Evolutionary conservation across 2,797 vertebrate genomes (phyloP).

Genomic region (Protosalanx chinensis): DNA sequence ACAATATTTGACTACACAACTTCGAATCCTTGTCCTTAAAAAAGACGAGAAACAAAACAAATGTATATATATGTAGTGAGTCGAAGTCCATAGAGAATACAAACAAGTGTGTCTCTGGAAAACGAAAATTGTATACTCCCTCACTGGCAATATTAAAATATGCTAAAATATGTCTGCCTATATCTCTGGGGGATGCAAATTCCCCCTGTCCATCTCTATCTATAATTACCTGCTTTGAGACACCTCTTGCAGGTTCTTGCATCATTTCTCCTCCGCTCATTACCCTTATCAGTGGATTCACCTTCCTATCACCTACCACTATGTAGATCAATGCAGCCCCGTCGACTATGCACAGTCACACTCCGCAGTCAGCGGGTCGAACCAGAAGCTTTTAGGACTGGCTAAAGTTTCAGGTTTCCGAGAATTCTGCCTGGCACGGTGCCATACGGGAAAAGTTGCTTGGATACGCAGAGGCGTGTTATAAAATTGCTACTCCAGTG

Average conservation of each 20-base stretch:
- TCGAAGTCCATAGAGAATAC: background rate
- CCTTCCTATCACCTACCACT: slow-evolving; percentile 8
- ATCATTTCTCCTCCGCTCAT: slow-evolving; percentile 4
- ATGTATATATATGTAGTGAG: background rate
- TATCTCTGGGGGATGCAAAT: slow-evolving; percentile 4
- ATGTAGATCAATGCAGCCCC: background rate
- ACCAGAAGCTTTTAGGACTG: background rate
- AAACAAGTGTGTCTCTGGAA: background rate
- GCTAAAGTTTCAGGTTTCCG: background rate
- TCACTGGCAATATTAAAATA: slow-evolving; percentile 11
- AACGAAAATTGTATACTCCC: background rate
- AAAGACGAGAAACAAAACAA: too few species aligned
- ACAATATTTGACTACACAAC: background rate
- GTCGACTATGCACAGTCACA: background rate
- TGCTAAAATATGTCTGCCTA: background rate
- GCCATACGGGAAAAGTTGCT: background rate
- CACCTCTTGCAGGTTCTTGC: slow-evolving; percentile 12
- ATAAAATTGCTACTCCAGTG: background rate
- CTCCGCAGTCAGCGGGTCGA: background rate
- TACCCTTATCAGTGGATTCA: background rate
- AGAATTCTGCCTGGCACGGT: background rate
- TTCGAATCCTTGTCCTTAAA: background rate
- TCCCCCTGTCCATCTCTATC: background rate
- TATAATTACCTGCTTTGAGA: slow-evolving; percentile 2
- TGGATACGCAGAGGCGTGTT: background rate